Evolutionary conservation across 2,113 vertebrate genomes (phyloP), one percentile per base, ranked within the genome.

Genomic region (Suncus etruscus): DNA sequence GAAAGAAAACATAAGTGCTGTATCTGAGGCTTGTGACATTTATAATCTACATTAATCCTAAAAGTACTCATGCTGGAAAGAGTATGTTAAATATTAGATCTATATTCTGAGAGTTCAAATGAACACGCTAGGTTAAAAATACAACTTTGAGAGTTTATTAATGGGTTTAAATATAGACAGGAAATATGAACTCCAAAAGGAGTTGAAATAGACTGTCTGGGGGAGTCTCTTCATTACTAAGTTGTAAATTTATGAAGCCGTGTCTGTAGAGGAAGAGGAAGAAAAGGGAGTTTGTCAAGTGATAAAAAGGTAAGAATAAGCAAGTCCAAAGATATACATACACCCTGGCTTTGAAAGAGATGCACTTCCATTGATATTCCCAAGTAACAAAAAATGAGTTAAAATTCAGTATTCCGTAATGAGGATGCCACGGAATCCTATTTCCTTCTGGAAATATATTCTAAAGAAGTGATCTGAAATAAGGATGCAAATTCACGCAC

Each of bases 401-500:
- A 69, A 39, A 91, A 72, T 74, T 80, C 74, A 81, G 6, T 65
- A 83, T 78, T 87, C n/a, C 80, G 9, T 77, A 65, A 69, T 25
- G 32, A 65, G 73, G 6, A 92, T 29, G 48, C 39, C 69, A 15
- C 90, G 10, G 10, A 20, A 66, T 88, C 90, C 48, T 48, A 9
- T 85, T 0, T 18, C 20, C 50, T 86, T 84, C 58, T 68, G 74
- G 11, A 89, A 70, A 50, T 25, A 65, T 58, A 66, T 31, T 73
- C 51, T 75, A 86, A 89, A 48, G 54, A 84, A 68, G 68, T 76
- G 72, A 69, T 63, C 72, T 88, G 51, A 83, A 91, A 88, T 83
- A 81, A 27, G 12, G 6, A 81, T 92, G 89, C 27, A 93, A 91
- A 94, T 84, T 65, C 74, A 65, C 84, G 54, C 85, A 94, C 39